Evolutionary conservation across 1,140 invertebrate genomes (phyloP).

Genomic region (Papilio xuthus): DNA sequence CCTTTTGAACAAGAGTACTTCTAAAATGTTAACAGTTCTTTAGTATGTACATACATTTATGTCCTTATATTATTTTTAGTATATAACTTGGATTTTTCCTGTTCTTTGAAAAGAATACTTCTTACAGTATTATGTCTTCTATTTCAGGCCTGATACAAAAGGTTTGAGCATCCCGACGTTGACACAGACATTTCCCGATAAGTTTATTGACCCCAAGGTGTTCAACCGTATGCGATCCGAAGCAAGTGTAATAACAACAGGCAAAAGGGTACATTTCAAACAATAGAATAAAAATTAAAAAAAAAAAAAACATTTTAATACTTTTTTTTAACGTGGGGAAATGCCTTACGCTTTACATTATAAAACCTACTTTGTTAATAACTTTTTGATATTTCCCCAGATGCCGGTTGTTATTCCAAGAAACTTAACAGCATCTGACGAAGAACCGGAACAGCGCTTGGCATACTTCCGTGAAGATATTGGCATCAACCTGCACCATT

Average conservation of each 20-base stretch:
- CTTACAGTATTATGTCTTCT: neutral
- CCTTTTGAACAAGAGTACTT: neutral
- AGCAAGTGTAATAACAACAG: slow-evolving; percentile 84
- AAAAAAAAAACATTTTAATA: neutral
- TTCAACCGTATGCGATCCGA: slow-evolving; percentile 86
- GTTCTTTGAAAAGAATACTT: neutral
- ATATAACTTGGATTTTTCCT: neutral
- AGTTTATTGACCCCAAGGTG: slow-evolving; percentile 88
- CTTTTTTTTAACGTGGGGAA: no score
- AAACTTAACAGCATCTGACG: slow-evolving; percentile 88
- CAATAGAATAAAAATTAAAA: neutral
- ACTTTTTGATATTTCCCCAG: slow-evolving; percentile 50
- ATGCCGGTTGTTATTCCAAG: slow-evolving; percentile 86
- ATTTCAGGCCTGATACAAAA: slow-evolving; percentile 85
- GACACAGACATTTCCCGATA: slow-evolving; percentile 88
- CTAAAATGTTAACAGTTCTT: neutral
- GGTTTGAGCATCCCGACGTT: slow-evolving; percentile 87
- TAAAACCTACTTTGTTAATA: neutral
- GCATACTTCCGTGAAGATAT: slow-evolving; percentile 89
- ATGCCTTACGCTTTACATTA: no score
- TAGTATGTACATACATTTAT: no score
- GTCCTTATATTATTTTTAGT: no score
- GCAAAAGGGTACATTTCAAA: slow-evolving; percentile 82
- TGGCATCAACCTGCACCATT: slow-evolving; percentile 90
- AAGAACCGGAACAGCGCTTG: slow-evolving; percentile 88